Conservation (phyloP, 2,113 vertebrate species). For the Callithrix jacchus region DNA sequence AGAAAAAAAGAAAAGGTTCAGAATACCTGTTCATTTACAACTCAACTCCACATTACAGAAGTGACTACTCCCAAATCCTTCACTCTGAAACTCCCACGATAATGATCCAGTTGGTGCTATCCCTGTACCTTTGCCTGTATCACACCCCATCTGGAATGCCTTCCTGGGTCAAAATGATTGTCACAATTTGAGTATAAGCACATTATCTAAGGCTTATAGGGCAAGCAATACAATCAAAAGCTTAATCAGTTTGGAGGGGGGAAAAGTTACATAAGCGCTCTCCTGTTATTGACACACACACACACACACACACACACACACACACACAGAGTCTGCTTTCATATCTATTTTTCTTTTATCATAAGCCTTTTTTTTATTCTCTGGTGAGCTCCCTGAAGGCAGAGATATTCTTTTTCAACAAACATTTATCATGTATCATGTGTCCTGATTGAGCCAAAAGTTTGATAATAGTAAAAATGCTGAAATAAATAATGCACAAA, state of each 20-base stretch:
- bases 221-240: not conserved
- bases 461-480: not conserved
- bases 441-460: not conserved
- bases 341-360: not conserved
- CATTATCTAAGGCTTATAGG: not conserved
- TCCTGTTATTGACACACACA: not conserved
- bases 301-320: not conserved
- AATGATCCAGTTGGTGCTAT: rapidly evolving
- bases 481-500: not conserved
- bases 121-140: not conserved
- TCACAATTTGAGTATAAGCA: not conserved
- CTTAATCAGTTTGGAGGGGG: not conserved
- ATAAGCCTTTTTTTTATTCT: not conserved
- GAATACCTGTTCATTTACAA: constrained; percentile 16
- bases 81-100: not conserved
- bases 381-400: not conserved
- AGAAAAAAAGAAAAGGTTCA: constrained; percentile 54
- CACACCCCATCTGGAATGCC: not conserved
- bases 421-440: not conserved
- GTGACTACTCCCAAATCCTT: not conserved
- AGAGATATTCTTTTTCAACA: constrained; percentile 16
- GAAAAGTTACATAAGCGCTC: not conserved
- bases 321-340: not conserved
- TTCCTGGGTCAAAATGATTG: not conserved
- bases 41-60: not conserved